phyloP scores from a whole-genome alignment of 2,797 vertebrate genomes.

The Centropyge bicolor region DNA sequence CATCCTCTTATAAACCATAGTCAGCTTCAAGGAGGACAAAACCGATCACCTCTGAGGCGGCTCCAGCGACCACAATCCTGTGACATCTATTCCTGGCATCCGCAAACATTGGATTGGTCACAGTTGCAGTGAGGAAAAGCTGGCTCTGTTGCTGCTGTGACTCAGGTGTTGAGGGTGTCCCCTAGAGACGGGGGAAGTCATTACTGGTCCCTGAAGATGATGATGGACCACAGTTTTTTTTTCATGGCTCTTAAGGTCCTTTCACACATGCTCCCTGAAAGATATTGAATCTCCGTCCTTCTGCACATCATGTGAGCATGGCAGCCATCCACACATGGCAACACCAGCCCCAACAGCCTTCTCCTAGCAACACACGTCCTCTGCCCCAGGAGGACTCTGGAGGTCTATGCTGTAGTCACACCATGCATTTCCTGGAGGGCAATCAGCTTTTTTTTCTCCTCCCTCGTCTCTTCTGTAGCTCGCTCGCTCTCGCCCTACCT shows the following conservation, averaged over 20 bases:
- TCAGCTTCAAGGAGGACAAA: slow-evolving; percentile 50
- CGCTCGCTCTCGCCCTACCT: slow-evolving; percentile 59
- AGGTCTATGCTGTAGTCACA: slow-evolving; percentile 86
- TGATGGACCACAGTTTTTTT: slow-evolving; percentile 20
- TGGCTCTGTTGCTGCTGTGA: slow-evolving; percentile 58
- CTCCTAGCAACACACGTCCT: slow-evolving; percentile 87
- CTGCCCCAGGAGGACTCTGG: slow-evolving; percentile 86
- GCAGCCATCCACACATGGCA: slow-evolving; percentile 83
- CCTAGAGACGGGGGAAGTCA: slow-evolving; percentile 76
- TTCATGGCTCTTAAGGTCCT: slow-evolving; percentile 44
- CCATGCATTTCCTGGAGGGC: slow-evolving; percentile 86
- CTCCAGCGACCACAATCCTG: slow-evolving; percentile 71
- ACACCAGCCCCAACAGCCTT: slow-evolving; percentile 82
- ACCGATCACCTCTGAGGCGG: slow-evolving; percentile 72
- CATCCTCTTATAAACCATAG: slow-evolving; percentile 43
- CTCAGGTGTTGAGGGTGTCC: slow-evolving; percentile 79
- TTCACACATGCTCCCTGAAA: slow-evolving; percentile 67
- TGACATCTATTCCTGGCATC: slow-evolving; percentile 80
- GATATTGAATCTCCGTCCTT: slow-evolving; percentile 66
- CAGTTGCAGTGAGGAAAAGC: slow-evolving; percentile 43
- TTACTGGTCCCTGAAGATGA: slow-evolving; percentile 56
- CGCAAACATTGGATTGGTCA: slow-evolving; percentile 70
- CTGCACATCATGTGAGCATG: slow-evolving; percentile 65
- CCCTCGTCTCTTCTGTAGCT: slow-evolving; percentile 63
- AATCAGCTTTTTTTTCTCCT: slow-evolving; percentile 74